Evolutionary conservation across 2,888 invertebrate genomes (phyloP).

Genomic region (Leucophenga montana): DNA sequence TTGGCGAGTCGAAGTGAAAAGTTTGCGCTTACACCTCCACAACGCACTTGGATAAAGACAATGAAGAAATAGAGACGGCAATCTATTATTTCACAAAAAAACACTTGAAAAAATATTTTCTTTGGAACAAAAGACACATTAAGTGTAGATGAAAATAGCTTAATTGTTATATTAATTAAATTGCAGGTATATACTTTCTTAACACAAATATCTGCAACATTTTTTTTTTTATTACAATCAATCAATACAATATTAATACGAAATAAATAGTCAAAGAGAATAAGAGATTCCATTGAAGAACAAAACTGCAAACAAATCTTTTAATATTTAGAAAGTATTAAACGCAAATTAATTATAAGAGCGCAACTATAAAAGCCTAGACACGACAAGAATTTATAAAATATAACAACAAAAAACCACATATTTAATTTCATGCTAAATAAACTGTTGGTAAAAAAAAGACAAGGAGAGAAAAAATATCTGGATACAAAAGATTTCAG

Average conservation of each 20-base stretch:
- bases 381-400: background rate
- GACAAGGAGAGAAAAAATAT: background rate
- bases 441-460: slow-evolving; percentile 4
- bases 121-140: too few relatives aligned
- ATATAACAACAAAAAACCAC: slow-evolving; percentile 17
- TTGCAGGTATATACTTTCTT: background rate
- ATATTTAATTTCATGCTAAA: slow-evolving; percentile 50
- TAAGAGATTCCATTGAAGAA: background rate
- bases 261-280: background rate
- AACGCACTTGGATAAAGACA: too few relatives aligned
- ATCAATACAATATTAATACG: slow-evolving; percentile 34
- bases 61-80: too few relatives aligned
- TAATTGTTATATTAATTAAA: too few relatives aligned
- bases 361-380: slow-evolving; percentile 4
- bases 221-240: slow-evolving; percentile 46
- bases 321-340: slow-evolving; percentile 21
- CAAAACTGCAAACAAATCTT: background rate
- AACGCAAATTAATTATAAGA: slow-evolving; percentile 24
- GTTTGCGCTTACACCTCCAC: too few relatives aligned
- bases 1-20: too few relatives aligned
- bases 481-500: slow-evolving; percentile 50
- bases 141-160: too few relatives aligned
- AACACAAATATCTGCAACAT: slow-evolving; percentile 35
- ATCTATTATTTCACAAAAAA: too few relatives aligned
- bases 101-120: too few relatives aligned